These are phyloP conservation scores for Limnephilus rhombicus DNA, from an alignment of 2,888 invertebrate genomes.

Conservation along the genomic window DNA sequence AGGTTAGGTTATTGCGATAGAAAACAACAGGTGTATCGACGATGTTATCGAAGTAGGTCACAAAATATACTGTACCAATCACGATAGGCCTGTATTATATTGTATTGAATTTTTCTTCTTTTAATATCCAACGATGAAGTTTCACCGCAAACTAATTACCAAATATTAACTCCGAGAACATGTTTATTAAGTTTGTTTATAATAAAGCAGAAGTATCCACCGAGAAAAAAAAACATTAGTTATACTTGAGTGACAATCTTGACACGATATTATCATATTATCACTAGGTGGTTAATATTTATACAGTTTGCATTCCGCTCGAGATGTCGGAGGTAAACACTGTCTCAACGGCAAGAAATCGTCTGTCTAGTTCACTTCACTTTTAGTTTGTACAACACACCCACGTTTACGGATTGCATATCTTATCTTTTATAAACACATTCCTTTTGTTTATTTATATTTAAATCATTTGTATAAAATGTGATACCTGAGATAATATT, in stretches of 20 bases:
- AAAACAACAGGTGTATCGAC: not conserved
- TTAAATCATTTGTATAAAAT: not conserved
- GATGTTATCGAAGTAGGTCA: not conserved
- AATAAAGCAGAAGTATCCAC: not conserved
- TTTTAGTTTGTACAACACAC: not conserved
- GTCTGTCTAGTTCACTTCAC: not conserved
- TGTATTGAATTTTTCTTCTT: not conserved
- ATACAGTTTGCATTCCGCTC: conserved; percentile 19
- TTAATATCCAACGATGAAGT: not conserved
- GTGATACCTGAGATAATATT: not conserved
- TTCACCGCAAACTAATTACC: not conserved
- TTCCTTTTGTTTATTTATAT: not conserved
- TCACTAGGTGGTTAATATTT: conserved; percentile 12
- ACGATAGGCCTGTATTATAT: not conserved
- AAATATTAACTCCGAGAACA: not conserved
- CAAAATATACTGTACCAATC: not conserved
- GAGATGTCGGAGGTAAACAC: not conserved
- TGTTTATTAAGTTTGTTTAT: not conserved
- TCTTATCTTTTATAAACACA: not conserved
- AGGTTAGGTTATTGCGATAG: not conserved
- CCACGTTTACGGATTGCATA: not conserved
- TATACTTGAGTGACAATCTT: not conserved
- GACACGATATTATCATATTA: not conserved
- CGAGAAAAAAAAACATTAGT: not conserved
- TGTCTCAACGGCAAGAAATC: not conserved